Evolutionary conservation across 53 echinoderm and acorn worm species (phyloP).

Genomic region (Holothuria scabra): DNA sequence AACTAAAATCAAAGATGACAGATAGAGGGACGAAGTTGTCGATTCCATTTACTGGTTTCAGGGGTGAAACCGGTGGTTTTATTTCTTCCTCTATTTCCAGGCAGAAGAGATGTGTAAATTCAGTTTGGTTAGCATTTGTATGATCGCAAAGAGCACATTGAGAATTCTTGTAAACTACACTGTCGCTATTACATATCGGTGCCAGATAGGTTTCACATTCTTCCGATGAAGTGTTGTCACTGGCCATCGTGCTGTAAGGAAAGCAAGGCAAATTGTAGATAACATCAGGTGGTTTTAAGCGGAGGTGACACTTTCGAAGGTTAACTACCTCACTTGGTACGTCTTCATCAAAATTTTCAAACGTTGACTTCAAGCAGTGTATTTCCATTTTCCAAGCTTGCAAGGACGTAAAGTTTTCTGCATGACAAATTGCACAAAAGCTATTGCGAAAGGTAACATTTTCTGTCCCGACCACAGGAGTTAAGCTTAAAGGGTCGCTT

Average conservation of each 20-base stretch:
- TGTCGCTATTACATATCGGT: neutral
- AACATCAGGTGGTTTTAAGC: neutral
- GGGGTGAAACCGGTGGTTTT: neutral
- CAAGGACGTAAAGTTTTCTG: neutral
- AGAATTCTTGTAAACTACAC: constrained; percentile 4
- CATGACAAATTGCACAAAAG: constrained; percentile 23
- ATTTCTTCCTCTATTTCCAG: neutral
- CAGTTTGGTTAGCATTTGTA: neutral
- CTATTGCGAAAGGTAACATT: constrained; percentile 19
- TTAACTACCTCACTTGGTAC: neutral
- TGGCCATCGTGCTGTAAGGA: neutral
- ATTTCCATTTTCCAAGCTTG: constrained; percentile 10
- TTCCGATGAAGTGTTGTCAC: neutral
- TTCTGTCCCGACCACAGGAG: neutral
- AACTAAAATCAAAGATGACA: constrained; percentile 15
- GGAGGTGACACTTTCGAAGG: neutral
- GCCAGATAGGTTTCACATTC: neutral
- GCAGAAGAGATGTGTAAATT: neutral
- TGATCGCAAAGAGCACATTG: neutral
- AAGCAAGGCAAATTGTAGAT: constrained; percentile 9
- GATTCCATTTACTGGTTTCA: too few relatives aligned
- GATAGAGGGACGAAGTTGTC: neutral
- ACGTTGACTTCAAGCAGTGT: neutral
- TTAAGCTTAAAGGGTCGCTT: neutral
- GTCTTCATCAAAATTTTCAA: neutral